phyloP scores from a whole-genome alignment of 2,797 vertebrate genomes.

The Chlorospingus flavigularis region DNA sequence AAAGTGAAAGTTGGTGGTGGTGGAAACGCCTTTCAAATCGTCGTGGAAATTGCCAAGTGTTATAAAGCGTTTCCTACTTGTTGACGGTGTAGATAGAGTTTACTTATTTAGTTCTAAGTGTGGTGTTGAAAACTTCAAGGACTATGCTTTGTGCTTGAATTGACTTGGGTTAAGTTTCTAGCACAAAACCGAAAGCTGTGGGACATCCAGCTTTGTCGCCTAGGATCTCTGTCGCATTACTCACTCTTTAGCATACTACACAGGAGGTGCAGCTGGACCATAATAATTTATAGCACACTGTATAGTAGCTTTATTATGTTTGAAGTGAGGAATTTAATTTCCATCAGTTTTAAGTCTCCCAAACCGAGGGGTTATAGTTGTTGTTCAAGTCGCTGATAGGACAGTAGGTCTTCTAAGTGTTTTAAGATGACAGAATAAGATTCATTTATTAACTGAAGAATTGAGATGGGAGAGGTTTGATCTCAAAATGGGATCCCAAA shows the following conservation, averaged over 20 bases:
- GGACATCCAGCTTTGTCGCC: not conserved
- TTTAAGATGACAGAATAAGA: not conserved
- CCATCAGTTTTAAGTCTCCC: not conserved
- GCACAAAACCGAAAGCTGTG: not conserved
- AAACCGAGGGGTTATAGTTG: rapidly evolving
- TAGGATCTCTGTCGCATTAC: rapidly evolving
- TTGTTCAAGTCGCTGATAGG: not conserved
- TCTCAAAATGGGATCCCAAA: not conserved
- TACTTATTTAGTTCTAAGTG: not conserved
- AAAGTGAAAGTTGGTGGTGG: not conserved
- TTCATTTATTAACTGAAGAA: not conserved
- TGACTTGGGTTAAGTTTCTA: not conserved
- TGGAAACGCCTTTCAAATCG: not conserved
- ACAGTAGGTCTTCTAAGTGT: not conserved
- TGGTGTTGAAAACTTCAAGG: not conserved
- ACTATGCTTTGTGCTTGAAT: not conserved
- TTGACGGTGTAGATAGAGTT: not conserved
- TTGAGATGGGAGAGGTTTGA: not conserved
- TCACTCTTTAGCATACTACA: not conserved
- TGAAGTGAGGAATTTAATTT: not conserved
- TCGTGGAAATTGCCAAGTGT: not conserved
- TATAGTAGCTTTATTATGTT: not conserved
- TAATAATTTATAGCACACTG: not conserved
- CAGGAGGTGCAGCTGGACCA: not conserved
- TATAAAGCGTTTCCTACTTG: not conserved